Evolutionary conservation across 2,797 vertebrate genomes (phyloP), one percentile per base, ranked within the genome.

Genomic region (Fringilla coelebs): DNA sequence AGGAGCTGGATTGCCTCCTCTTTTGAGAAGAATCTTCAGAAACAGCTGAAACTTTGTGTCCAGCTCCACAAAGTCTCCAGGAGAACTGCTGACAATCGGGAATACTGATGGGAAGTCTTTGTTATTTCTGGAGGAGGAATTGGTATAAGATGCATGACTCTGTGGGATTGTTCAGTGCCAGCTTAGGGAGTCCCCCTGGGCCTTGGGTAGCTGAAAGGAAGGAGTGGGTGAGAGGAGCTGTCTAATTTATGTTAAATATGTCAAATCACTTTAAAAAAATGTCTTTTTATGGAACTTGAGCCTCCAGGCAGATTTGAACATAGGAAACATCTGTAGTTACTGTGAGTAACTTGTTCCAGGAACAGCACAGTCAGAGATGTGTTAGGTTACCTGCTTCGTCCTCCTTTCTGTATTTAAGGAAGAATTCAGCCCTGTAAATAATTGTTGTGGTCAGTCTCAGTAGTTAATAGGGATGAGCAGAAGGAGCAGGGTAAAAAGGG

Each of bases 201-300:
- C 40, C 36, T 49, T 36, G 54, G 8, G 9, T 88, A 75, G 83
- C 85, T 94, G 66, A 31, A 70, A 91, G 79, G 90, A 86, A 73
- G 67, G 55, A 73, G 54, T 94, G 74, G 76, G 66, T 72, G 80
- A 94, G 73, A 88, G 83, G 36, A 93, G 80, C 85, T 86, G 76
- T 88, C 80, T 88, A 40, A 90, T 94, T 74, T 74, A 61, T 86
- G 80, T 84, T 88, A 88, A 90, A 77, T 86, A 52, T 32, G 62
- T 55, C 61, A 41, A 80, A 95, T 95, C 54, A 1, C 5, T 1
- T 83, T 29, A n/a, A 88, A 81, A 95, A 95, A 93, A 40, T 15
- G 67, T 41, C 49, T 81, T 88, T 85, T 71, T 93, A 46, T 88
- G 77, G 80, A 88, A 81, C 73, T n/a, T 32, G 51, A 94, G 51